Evolutionary conservation across 2,113 vertebrate species (phyloP).

Genomic region (Ceyx cyanopectus): DNA sequence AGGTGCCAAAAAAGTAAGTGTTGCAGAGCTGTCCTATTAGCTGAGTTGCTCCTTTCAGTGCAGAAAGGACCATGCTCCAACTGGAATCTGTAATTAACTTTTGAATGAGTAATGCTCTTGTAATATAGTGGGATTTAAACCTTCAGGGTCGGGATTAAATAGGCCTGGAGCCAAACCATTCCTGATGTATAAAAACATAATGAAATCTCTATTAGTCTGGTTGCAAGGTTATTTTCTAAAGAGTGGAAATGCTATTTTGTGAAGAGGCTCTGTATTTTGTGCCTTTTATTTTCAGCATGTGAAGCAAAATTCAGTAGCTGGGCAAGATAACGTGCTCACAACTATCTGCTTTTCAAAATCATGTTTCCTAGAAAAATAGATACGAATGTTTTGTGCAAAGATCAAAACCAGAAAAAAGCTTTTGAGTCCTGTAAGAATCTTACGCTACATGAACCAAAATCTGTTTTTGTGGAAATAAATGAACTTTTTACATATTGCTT

Average conservation of each 20-base stretch:
- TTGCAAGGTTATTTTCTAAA: not conserved
- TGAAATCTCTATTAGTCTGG: not conserved
- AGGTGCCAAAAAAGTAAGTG: not conserved
- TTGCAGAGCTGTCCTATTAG: not conserved
- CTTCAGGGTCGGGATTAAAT: not conserved
- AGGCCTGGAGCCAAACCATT: not conserved
- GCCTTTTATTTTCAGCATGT: not conserved
- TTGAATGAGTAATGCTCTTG: not conserved
- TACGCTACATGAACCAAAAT: not conserved
- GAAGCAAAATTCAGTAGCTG: not conserved
- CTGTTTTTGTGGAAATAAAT: slow-evolving; percentile 1
- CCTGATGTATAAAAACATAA: not conserved
- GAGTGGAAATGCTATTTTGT: not conserved
- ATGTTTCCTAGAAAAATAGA: not conserved
- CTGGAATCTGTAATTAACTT: not conserved
- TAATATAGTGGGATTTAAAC: slow-evolving; percentile 4
- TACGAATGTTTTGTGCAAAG: not conserved
- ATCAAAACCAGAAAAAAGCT: not conserved
- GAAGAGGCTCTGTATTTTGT: not conserved
- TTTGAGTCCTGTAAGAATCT: not conserved
- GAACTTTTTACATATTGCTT: not conserved
- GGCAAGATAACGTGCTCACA: not conserved
- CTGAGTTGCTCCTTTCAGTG: not conserved
- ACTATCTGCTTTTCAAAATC: not conserved
- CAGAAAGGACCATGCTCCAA: not conserved